Conservation (phyloP, 2,113 vertebrate genomes). For the Uria aalge region DNA sequence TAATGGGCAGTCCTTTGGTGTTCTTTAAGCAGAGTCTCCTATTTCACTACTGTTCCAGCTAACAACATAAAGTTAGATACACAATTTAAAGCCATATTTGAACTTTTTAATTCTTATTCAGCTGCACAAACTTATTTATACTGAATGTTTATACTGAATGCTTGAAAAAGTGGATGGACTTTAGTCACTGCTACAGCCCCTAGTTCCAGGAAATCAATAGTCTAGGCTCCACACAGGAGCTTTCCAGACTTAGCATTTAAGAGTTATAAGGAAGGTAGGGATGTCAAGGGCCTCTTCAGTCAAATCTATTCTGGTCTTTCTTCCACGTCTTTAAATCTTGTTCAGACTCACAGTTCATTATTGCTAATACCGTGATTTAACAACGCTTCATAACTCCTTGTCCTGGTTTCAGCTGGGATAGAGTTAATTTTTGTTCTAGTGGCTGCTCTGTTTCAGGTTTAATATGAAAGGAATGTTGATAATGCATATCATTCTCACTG, state of each 20-base stretch:
- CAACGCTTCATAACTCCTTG: not conserved
- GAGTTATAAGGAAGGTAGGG: not conserved
- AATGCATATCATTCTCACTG: not conserved
- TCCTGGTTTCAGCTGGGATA: not conserved
- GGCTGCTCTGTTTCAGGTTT: not conserved
- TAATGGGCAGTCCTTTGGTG: not conserved
- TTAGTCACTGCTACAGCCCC: fast-evolving
- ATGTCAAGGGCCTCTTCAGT: not conserved
- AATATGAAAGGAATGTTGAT: not conserved
- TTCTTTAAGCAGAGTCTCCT: not conserved
- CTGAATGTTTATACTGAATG: not conserved
- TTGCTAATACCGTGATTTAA: not conserved
- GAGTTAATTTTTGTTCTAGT: not conserved
- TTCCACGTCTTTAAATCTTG: not conserved
- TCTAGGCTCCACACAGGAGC: fast-evolving
- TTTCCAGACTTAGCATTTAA: not conserved
- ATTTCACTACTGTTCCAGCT: fast-evolving
- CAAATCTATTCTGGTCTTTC: not conserved
- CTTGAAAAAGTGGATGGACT: not conserved
- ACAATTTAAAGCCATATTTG: not conserved
- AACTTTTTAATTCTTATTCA: not conserved
- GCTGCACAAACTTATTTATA: not conserved
- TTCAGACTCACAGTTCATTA: not conserved
- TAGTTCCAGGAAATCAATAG: not conserved
- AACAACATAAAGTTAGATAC: not conserved